Evolutionary conservation across 2,888 invertebrate genomes (phyloP), one percentile per base, ranked within the genome.

Genomic region (Synergus laeviventris): DNA sequence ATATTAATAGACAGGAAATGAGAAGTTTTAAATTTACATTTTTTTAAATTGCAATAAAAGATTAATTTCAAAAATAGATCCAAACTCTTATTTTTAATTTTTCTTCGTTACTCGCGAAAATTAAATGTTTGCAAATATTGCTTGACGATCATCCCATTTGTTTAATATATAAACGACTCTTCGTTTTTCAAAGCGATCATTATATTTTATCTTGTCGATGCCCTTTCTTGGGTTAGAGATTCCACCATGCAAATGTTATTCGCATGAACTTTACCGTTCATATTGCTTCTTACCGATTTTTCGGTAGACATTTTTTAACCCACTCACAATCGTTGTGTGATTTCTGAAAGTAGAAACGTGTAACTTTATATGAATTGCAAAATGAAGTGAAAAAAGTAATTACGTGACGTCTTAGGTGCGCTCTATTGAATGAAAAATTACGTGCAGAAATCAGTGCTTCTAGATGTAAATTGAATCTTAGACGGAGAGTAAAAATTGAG

Each of bases 251-350:
- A 66, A 66, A 66, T 66, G 66, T 66, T 42, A 66, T 42, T 66
- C 66, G 45, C 66, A 42, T 66, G 66, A 66, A 66, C 66, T 66
- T 66, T 66, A 66, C 66, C 16, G 24, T 45, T 66, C 66, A 24
- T 66, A 42, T 18, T 66, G 66, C 66, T 42, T 18, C 66, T 66
- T 66, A 42, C 12, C 18, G 14, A 42, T 66, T 66, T 66, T 66
- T 66, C 24, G 45, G 42, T 66, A 24, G 24, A 45, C 21, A 66
- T 66, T 66, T 21, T 66, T 66, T 24, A 14, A 24, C 7, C 8
- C 39, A 42, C 42, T 42, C 16, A 36, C 18, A 39, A 18, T 38
- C 38, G 31, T 16, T 61, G 66, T 66, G 64, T 12, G 64, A 66
- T 66, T 16, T 42, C 42, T 66, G 24, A 66, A 45, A 66, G 66